phyloP scores from a whole-genome alignment of 2,888 invertebrate genomes.

The Folsomia candida region DNA sequence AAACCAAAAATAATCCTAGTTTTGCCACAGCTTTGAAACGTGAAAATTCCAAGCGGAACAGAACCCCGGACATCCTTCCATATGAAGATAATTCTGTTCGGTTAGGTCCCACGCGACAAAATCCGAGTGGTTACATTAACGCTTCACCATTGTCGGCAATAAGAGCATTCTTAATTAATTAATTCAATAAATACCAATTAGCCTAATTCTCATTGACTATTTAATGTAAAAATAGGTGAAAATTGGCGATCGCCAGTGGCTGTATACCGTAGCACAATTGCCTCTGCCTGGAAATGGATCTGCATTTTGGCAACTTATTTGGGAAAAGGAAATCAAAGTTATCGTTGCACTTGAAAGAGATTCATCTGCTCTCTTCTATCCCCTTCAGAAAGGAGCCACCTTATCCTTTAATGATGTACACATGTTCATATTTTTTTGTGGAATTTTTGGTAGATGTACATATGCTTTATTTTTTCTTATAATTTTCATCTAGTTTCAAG shows the following conservation, averaged over 20 bases:
- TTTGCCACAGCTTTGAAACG: conserved; percentile 70
- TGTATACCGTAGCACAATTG: conserved; percentile 72
- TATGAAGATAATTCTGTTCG: conserved; percentile 87
- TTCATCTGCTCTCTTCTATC: conserved; percentile 52
- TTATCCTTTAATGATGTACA: conserved; percentile 51
- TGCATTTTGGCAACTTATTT: conserved; percentile 84
- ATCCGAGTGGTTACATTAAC: conserved; percentile 86
- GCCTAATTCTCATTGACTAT: conserved; percentile 23
- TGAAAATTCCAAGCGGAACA: conserved; percentile 62
- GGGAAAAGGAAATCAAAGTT: conserved; percentile 82
- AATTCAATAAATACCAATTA: not conserved
- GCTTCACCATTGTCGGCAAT: conserved; percentile 82
- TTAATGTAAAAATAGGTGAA: conserved; percentile 67
- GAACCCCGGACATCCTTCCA: conserved; percentile 73
- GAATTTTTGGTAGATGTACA: no score
- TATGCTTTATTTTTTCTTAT: not conserved
- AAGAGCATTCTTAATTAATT: not conserved
- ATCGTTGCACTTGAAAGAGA: conserved; percentile 69
- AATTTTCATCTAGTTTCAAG: conserved; percentile 44
- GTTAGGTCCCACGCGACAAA: conserved; percentile 75
- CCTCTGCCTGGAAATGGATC: conserved; percentile 62
- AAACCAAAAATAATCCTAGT: conserved; percentile 67
- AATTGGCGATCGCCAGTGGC: conserved; percentile 76
- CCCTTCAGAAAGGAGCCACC: conserved; percentile 36
- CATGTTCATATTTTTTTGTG: conserved; percentile 1